Evolutionary conservation across 1,140 invertebrate genomes (phyloP), one percentile per base, ranked within the genome.

Genomic region (Drosophila pruinosa): DNA sequence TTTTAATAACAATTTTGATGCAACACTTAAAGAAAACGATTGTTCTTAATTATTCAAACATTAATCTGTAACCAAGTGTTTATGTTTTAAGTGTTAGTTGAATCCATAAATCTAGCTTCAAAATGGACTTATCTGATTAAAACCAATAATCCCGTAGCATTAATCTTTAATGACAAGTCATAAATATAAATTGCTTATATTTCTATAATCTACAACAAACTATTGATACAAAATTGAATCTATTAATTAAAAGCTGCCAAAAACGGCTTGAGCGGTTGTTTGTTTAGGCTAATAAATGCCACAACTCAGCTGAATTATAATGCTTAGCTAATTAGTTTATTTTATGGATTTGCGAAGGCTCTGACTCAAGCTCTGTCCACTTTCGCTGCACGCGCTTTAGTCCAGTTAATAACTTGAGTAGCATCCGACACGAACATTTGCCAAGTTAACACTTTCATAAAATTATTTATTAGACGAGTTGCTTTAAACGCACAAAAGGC

Each of bases 361-460:
- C n/a, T n/a, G n/a, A n/a, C 1, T 3, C 19, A 15, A 15, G 14
- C 64, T 34, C 43, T 15, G 28, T 65, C 54, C 12, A 50, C 34
- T 36, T 15, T 41, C 45, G 7, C 14, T 12, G 31, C 8, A 5
- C 3, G 15, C 19, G 8, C 15, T 22, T 4, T 62, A 61, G 17
- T 63, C 68, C 36, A 73, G 72, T 73, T 86, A 75, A 75, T 88
- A 80, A 88, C 45, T 57, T 21, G 70, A 53, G 38, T 31, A 53
- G 57, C 26, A 4, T 59, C 47, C 34, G 6, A 70, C 61, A 72
- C 21, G 63, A 61, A 77, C 78, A 88, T 75, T 88, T 59, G 82
- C 74, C 65, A 69, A 88, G 78, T 88, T 88, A 86, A 86, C 82
- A 86, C 82, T 88, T 82, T 88, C 82, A 88, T 86, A 88, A 86